A percentile compares a stretch with the other conserved stretches of the same genome.
phyloP scores from a whole-genome alignment of 2,113 vertebrate genomes.

The Ptilonorhynchus violaceus region DNA sequence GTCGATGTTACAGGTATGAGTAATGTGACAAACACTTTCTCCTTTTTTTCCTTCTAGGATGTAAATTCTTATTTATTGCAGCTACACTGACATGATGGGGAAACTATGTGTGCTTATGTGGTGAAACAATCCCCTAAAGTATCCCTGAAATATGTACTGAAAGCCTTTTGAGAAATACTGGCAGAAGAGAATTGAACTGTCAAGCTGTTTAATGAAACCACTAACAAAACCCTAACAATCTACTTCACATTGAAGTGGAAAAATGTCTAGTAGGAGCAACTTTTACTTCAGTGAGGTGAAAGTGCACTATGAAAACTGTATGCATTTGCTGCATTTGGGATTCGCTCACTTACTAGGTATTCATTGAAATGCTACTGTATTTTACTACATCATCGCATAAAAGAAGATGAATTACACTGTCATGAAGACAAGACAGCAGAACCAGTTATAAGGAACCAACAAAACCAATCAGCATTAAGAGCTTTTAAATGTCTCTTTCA shows the following conservation, averaged over 20 bases:
- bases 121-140: constrained; percentile 47
- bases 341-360: constrained; percentile 44
- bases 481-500: constrained; percentile 67
- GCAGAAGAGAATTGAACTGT: constrained; percentile 65
- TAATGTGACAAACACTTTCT: neutral
- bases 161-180: constrained; percentile 64
- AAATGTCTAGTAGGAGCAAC: constrained; percentile 67
- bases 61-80: constrained; percentile 88
- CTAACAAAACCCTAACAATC: constrained; percentile 69
- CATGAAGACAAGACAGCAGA: constrained; percentile 46
- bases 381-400: constrained; percentile 37
- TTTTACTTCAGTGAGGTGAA: constrained; percentile 77
- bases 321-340: constrained; percentile 67
- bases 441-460: constrained; percentile 57
- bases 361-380: constrained; percentile 68
- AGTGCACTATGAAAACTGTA: constrained; percentile 72
- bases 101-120: constrained; percentile 33
- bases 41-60: constrained; percentile 64
- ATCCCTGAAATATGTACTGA: constrained; percentile 40
- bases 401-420: constrained; percentile 52
- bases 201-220: constrained; percentile 71
- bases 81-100: constrained; percentile 74
- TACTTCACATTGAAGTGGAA: constrained; percentile 86
- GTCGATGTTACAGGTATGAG: neutral
- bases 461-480: constrained; percentile 58